Evolutionary conservation across 1,140 invertebrate genomes (phyloP), one percentile per base, ranked within the genome.

Genomic region (Anastrepha obliqua): DNA sequence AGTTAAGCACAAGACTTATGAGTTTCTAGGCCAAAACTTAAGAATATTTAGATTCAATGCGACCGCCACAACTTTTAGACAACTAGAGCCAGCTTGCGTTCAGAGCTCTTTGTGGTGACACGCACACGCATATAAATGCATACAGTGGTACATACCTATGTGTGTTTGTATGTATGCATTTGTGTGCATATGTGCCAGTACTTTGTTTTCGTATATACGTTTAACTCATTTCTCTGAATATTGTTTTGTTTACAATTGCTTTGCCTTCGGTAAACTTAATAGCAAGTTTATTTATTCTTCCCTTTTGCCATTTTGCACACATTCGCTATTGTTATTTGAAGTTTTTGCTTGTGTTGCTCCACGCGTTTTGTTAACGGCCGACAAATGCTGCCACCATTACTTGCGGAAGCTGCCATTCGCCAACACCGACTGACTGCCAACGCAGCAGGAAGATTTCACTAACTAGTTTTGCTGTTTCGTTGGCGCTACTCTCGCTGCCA

Each of bases 321-420:
- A 74, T 74, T 74, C 29, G 47, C 42, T 51, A 47, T 51, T 13
- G 17, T 81, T 44, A 8, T 70, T 20, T 81, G 6, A 2, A 81
- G 15, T 81, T 15, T 81, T 81, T 81, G 47, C 55, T 55, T 51
- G 47, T 81, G 17, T 81, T 81, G 74, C 0, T 81, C 6, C 47
- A 15, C 7, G 11, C 20, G 47, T 81, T 55, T 51, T 55, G 74
- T 55, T 81, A 81, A 55, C 74, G 47, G 17, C 74, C 47, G 74
- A 55, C 74, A 55, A 81, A 58, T 81, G 74, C 74, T 81, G 74
- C 74, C 74, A 81, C 74, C 44, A 29, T 81, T 81, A 17, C 47
- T 81, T 81, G 74, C 47, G 74, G 74, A 81, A 55, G 74, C 74
- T 81, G 74, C 47, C 74, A 81, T 81, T 81, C 74, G 44, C 47